Base-by-base conservation (phyloP, 2,888 invertebrate genomes). In the Diaprepes abbreviatus region DNA sequence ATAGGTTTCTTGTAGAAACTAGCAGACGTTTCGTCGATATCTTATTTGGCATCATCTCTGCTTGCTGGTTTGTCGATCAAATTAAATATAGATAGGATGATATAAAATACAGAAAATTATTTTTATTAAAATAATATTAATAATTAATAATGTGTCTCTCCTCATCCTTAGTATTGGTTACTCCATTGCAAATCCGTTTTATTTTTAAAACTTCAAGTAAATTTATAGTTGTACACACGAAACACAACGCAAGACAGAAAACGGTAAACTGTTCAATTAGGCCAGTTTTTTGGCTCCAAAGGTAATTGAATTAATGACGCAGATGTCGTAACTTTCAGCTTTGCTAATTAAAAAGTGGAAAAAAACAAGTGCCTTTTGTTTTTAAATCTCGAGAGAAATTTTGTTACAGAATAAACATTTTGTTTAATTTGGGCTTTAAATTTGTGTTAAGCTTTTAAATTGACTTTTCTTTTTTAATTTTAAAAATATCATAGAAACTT, bases 271-370 rank as follows among this genome's bases (percentile, higher is more conserved):
- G 14, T 35, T 19, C 16, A 64, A 64, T 64, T 64, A 40, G 52
- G 54, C 24, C 40, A 54, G 54, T 31, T 64, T 63, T 63, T 64
- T 28, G n/a, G 12, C 54, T 24, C 31, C 14, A 28, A 48, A 63
- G 40, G 31, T 64, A 64, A 54, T 54, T 64, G 40, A 62, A 54
- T 64, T 64, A 64, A 64, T 64, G 63, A 64, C 54, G 40, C 54
- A 40, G 33, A 54, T 64, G 63, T 54, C 54, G 63, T 64, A 64
- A 64, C 50, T 64, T 63, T 64, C 28, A 62, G 50, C 62, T 62
- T 64, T 54, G 63, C 54, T 54, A 54, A 64, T 64, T 52, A 40
- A 54, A 64, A 54, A 54, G 43, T 38, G 35, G 52, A 52, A 52
- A 62, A 33, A 54, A 54, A 64, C 16, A 31, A 48, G 45, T 52